Evolutionary conservation across 2,888 invertebrate genomes (phyloP).

Genomic region (Pyrgus malvae): DNA sequence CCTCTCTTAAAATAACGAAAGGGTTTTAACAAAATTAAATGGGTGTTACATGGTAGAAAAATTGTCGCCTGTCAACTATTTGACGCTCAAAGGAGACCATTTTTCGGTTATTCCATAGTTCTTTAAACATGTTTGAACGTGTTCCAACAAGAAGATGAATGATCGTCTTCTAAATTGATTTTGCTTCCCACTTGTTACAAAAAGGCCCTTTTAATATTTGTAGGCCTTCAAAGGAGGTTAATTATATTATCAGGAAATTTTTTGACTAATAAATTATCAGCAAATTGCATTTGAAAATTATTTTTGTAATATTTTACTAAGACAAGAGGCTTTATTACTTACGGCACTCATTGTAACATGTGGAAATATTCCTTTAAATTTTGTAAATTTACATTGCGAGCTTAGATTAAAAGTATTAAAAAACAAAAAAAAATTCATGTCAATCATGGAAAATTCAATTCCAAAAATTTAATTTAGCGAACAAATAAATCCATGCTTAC

Average conservation of each 20-base stretch:
- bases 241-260: too few relatives aligned
- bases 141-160: slow-evolving; percentile 42
- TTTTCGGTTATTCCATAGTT: slow-evolving; percentile 40
- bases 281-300: too few relatives aligned
- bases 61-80: slow-evolving; percentile 43
- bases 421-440: slow-evolving; percentile 1
- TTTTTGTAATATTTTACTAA: too few relatives aligned
- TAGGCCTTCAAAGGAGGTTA: too few relatives aligned
- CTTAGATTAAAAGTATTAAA: too few relatives aligned
- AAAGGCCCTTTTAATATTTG: neutral
- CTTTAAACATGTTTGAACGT: slow-evolving; percentile 41
- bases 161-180: slow-evolving; percentile 26
- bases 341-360: too few relatives aligned
- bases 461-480: slow-evolving; percentile 3
- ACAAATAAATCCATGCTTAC: slow-evolving; percentile 31
- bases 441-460: neutral
- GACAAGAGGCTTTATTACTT: too few relatives aligned
- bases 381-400: too few relatives aligned
- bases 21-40: slow-evolving; percentile 4
- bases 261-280: too few relatives aligned
- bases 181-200: slow-evolving; percentile 21
- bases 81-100: slow-evolving; percentile 45
- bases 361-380: too few relatives aligned
- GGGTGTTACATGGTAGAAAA: slow-evolving; percentile 41
- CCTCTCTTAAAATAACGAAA: neutral